These are phyloP conservation scores for Sorex fumeus DNA, from an alignment of 2,113 vertebrate species.

Conservation along the genomic window DNA sequence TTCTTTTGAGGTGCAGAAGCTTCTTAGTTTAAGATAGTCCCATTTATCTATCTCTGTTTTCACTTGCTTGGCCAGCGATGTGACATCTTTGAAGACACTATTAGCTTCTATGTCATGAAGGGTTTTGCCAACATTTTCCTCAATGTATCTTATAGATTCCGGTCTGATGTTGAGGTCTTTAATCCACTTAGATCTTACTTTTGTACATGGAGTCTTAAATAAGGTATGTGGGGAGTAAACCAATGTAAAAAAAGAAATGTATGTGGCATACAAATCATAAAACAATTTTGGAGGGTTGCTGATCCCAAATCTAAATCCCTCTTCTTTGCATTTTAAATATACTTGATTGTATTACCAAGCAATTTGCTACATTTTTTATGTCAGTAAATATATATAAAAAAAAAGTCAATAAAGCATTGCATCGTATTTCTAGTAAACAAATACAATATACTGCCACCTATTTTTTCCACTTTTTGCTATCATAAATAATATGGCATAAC, in stretches of 20 bases:
- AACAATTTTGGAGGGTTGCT: neutral
- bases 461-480: neutral
- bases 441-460: neutral
- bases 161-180: too few species aligned
- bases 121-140: too few species aligned
- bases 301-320: neutral
- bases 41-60: too few species aligned
- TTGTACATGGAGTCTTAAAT: neutral
- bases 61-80: too few species aligned
- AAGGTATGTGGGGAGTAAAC: neutral
- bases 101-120: too few species aligned
- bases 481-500: neutral
- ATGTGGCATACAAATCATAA: neutral
- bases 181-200: too few species aligned
- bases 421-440: neutral
- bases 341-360: slow-evolving; percentile 1
- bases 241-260: neutral
- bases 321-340: neutral
- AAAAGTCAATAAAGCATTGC: neutral
- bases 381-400: slow-evolving; percentile 12
- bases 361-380: slow-evolving; percentile 21
- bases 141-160: too few species aligned
- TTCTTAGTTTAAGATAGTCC: too few species aligned
- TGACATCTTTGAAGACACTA: too few species aligned
- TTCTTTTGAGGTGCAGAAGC: too few species aligned